Base-by-base conservation (phyloP, 53 echinoderm and acorn worm genomes). In the Paracentrotus lividus region DNA sequence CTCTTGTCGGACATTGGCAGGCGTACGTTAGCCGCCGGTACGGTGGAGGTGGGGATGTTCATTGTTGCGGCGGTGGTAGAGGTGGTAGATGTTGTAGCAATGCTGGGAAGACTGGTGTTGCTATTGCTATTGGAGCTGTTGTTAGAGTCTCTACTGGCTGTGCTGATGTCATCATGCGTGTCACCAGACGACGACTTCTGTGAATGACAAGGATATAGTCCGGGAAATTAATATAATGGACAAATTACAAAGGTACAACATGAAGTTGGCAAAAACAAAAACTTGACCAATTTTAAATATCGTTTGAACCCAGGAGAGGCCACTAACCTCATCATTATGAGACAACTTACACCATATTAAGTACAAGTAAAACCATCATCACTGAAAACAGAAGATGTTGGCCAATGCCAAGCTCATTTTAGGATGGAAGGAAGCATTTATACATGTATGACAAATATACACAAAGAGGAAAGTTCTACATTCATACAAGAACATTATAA, bases 1-100 rank as follows among this genome's bases (percentile, higher is more conserved):
- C 97, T 89, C 89, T 99, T 99, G 84, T 97, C 97, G 53, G 97
- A 96, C 69, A 96, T 94, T 32, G 94, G 94, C 55, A 95, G 76
- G 42, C 29, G 53, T 33, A 86, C 60, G 69, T 40, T 93, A 43
- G 95, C 67, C 59, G 54, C 75, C 33, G 93, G 54, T 47, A 75
- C 60, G 10, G 64, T 85, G 45, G 77, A 51, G 86, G 88, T 84
- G 81, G 81, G 49, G 49, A 49, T 23, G 81, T 49, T 81, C 81
- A 81, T 44, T 81, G 81, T 47, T 86, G 94, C 31, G 24, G 77
- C 14, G 81, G 61, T 18, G 47, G 87, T 59, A 52, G 75, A 32
- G 29, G 52, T 78, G 69, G 84, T 26, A 9, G 77, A 3, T 7
- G 59, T 58, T 23, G 81, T 59, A 55, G 92, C 92, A 54, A 75